Evolutionary conservation across 2,888 invertebrate genomes (phyloP), one percentile per base, ranked within the genome.

Genomic region (Hemicrepidius hirtus): DNA sequence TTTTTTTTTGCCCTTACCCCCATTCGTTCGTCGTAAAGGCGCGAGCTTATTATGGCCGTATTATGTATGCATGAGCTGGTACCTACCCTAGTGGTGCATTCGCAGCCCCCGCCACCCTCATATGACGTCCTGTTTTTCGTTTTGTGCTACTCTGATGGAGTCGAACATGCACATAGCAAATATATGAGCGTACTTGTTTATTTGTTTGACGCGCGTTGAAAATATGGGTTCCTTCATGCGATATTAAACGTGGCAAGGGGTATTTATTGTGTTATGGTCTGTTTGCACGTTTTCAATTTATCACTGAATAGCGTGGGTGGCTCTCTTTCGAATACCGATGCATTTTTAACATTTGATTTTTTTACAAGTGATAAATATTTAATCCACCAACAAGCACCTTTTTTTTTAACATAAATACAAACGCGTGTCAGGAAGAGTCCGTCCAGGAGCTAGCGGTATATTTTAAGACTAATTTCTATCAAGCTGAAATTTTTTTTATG

Each of bases 21-120:
- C 55, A 44, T 41, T 55, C 55, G 24, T 57, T 64, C 49, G 4
- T 21, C 28, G 66, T 28, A 57, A 55, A 53, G 37, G 66, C 66
- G 35, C 55, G 40, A 57, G 66, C 66, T 66, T 66, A 66, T 66
- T 66, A 66, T 57, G 44, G 57, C 18, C 18, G 32, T 46, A 66
- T 66, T 66, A 66, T 57, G 41, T 66, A 66, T 66, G 66, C 66
- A 66, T 66, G 66, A 66, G 66, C 57, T 66, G 66, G 57, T 66
- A 66, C 66, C 64, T 41, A 40, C 57, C 37, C 55, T 55, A 40
- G 40, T 35, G 66, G 55, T 55, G 35, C 35, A 37, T 55, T 55
- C 55, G 18, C 16, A 28, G 24, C 37, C n/a, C n/a, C 35, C 24
- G 7, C 16, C 37, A 2, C 40, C 10, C 37, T 9, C 13, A 53